A percentile compares a stretch with the other conserved stretches of the same genome.
Conservation (phyloP, 1,140 invertebrate genomes). For the Pollicipes pollicipes region DNA sequence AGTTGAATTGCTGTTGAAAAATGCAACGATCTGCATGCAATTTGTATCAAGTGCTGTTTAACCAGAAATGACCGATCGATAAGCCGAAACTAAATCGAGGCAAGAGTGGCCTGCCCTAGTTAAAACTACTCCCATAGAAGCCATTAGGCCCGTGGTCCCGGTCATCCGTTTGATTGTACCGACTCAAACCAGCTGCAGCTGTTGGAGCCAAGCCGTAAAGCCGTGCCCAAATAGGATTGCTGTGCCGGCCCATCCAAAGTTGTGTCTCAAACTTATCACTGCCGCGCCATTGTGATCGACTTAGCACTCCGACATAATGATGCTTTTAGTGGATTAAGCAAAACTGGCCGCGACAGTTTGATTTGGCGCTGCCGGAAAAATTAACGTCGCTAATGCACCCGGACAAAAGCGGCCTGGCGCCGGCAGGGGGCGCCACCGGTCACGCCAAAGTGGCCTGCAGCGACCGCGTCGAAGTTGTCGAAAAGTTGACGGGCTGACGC, state of each 20-base stretch:
- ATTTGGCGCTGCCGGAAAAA: background rate
- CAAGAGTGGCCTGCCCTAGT: no score
- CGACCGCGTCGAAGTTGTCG: background rate
- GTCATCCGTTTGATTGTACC: no score
- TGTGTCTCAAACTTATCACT: constrained; percentile 1
- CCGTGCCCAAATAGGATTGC: background rate
- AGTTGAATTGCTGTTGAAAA: no score
- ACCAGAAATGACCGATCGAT: no score
- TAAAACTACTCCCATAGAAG: no score
- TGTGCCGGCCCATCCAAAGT: background rate
- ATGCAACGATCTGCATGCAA: no score
- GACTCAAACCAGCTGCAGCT: no score
- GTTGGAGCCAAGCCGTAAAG: background rate
- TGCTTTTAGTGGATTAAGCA: constrained; percentile 2
- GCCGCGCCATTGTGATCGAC: background rate
- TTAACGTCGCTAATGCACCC: background rate
- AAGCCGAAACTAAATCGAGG: no score
- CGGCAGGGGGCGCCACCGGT: background rate
- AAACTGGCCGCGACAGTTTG: background rate
- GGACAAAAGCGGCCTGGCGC: background rate
- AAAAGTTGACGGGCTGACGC: background rate
- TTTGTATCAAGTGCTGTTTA: no score
- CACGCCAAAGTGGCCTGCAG: background rate
- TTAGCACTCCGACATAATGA: background rate
- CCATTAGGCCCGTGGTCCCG: no score